Percentiles rank a stretch among this genome's conserved stretches.
Conservation (phyloP, 1,140 invertebrate species). For the Wasmannia auropunctata region DNA sequence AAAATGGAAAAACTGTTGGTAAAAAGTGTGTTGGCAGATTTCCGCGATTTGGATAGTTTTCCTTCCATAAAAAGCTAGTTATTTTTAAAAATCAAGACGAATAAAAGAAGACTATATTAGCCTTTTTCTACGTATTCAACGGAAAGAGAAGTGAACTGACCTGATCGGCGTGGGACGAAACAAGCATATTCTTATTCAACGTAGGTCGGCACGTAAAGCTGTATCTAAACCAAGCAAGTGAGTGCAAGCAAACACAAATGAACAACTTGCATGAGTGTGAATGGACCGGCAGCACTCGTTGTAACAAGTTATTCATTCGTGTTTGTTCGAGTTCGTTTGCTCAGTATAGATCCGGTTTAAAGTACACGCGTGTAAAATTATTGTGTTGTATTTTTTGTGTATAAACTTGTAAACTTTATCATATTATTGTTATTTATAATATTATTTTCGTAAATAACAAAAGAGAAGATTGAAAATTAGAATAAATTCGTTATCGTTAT, state of each 20-base stretch:
- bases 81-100: conserved; percentile 32
- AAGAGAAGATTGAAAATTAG: neutral
- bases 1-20: neutral
- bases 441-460: neutral
- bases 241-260: neutral
- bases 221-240: neutral
- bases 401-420: conserved; percentile 58
- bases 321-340: neutral
- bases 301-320: conserved; percentile 4
- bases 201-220: neutral
- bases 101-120: conserved; percentile 48
- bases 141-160: neutral
- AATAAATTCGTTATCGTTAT: neutral
- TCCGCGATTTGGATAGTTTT: conserved; percentile 26
- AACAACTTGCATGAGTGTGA: conserved; percentile 1
- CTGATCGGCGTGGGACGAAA: conserved; percentile 3
- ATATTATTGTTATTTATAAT: neutral
- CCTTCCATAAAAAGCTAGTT: conserved; percentile 39
- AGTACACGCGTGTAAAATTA: conserved; percentile 25
- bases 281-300: neutral
- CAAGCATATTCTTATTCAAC: conserved; percentile 62
- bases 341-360: neutral
- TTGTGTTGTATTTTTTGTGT: conserved; percentile 40
- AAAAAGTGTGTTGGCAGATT: neutral
- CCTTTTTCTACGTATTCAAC: conserved; percentile 15